Base-by-base conservation (phyloP, 2,797 vertebrate genomes). In the Rhynchonycteris naso region DNA sequence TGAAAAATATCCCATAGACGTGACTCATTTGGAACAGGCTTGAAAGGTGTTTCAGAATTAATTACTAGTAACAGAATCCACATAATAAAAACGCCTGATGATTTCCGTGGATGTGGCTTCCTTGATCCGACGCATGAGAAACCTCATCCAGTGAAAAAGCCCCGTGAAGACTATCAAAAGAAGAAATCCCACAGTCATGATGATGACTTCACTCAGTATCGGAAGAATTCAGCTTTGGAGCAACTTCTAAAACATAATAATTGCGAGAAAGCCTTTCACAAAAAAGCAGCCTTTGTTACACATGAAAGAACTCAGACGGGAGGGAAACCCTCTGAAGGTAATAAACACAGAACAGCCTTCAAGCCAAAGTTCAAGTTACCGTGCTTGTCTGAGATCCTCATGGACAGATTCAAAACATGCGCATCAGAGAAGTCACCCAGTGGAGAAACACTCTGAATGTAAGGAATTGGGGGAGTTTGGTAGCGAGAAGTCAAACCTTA, bases 221-320 rank as follows among this genome's bases (percentile, higher is more conserved):
- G 59, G 61, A 96, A 93, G 43, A 76, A 72, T 68, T 59, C 38
- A 9, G 10, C n/a, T 95, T 87, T 78, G 81, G 88, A 87, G 8
- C 47, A 38, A 28, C 12, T 63, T 80, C 63, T 81, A 84, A 72
- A 78, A n/a, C 24, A 33, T 78, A 69, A 74, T 81, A 58, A 84
- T 30, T 69, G 16, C 78, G 68, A 84, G 76, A 90, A 80, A 78
- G 5, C 19, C 47, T 92, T 88, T 69, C 50, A 84, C 61, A 86
- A 19, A 87, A 91, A 81, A 56, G n/a, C 14, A 54, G 54, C 15
- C 47, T 93, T 63, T 66, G 59, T 61, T 81, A 30, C 22, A 61
- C 1, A 0, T 28, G 26, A 71, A 16, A 81, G 13, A 59, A 38
- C 9, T 83, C 47, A 35, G 8, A 38, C 13, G 22, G 52, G 24